Evolutionary conservation across 2,888 invertebrate genomes (phyloP).

Genomic region (Zootermopsis nevadensis): DNA sequence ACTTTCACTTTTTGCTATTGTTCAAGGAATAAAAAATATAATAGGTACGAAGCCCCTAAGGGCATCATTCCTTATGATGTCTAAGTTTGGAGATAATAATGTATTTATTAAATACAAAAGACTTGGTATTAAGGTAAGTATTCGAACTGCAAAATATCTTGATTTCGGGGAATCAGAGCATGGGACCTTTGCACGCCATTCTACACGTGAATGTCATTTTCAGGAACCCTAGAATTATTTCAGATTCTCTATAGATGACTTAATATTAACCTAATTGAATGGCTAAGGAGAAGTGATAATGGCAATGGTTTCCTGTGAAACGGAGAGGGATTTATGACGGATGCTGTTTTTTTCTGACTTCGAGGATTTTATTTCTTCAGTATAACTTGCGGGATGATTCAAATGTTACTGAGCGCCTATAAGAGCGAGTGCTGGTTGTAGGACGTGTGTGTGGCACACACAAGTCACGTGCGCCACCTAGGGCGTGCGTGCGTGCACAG

Average conservation of each 20-base stretch:
- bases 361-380: neutral
- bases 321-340: neutral
- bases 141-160: constrained; percentile 7
- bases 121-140: neutral
- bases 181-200: neutral
- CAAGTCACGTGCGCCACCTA: too few relatives aligned
- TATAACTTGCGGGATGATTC: neutral
- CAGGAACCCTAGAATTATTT: neutral
- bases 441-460: too few relatives aligned
- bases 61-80: neutral
- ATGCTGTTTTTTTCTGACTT: neutral
- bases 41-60: neutral
- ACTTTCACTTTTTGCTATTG: neutral
- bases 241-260: neutral
- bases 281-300: neutral
- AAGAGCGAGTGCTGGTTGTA: too few relatives aligned
- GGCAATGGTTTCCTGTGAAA: neutral
- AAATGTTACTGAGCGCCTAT: too few relatives aligned
- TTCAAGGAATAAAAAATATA: neutral
- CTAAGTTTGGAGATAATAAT: neutral
- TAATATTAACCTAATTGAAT: neutral
- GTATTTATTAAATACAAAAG: neutral
- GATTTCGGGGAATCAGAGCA: neutral
- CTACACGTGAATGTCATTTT: neutral
- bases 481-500: too few relatives aligned